Percentiles rank a stretch among this genome's conserved stretches.
phyloP scores from a whole-genome alignment of 2,113 vertebrate genomes.

The Nyctibius bracteatus region DNA sequence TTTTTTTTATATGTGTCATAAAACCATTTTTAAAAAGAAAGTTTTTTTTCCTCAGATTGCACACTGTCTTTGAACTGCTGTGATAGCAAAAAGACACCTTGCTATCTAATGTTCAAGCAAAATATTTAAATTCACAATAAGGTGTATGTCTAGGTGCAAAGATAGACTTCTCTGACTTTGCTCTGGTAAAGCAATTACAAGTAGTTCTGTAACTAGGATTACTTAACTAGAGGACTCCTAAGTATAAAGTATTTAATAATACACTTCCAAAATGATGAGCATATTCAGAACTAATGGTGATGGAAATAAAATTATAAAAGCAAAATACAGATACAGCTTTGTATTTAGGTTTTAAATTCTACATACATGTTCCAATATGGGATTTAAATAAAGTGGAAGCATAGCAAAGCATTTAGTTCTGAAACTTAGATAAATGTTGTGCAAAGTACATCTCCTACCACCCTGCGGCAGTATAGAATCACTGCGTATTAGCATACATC shows the following conservation, averaged over 20 bases:
- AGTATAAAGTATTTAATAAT: background rate
- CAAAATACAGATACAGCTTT: background rate
- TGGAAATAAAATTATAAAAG: background rate
- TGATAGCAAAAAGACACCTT: background rate
- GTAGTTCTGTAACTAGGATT: background rate
- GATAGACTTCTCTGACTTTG: background rate
- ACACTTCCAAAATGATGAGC: background rate
- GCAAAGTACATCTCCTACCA: constrained; percentile 76
- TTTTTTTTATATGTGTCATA: background rate
- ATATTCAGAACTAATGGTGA: background rate
- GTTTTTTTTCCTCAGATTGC: background rate
- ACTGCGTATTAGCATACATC: constrained; percentile 71
- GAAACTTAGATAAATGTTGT: constrained; percentile 66
- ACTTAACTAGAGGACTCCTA: background rate
- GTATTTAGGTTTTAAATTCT: background rate
- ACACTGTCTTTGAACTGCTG: background rate
- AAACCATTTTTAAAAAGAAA: background rate
- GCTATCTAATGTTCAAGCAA: background rate
- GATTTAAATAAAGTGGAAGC: constrained; percentile 31
- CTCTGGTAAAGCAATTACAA: background rate
- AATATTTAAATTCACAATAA: background rate
- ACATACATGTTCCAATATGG: background rate
- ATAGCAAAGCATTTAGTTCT: constrained; percentile 63
- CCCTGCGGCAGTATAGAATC: constrained; percentile 76
- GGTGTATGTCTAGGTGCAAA: background rate